Conservation (phyloP, 2,113 vertebrate genomes). For the Plotosus lineatus region DNA sequence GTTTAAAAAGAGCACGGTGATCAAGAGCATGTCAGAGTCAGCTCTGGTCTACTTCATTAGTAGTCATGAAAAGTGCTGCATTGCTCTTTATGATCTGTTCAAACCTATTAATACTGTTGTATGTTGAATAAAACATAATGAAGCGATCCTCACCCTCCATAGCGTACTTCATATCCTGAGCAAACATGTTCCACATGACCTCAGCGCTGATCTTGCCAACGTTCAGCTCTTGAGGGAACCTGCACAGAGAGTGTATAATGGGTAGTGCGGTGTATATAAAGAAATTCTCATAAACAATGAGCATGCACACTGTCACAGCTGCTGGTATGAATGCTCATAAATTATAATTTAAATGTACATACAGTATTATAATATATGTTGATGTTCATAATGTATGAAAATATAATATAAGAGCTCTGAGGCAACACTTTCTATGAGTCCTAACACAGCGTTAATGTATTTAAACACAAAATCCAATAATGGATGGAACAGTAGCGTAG, state of each 20-base stretch:
- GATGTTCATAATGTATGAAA: neutral
- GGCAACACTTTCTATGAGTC: neutral
- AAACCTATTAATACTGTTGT: neutral
- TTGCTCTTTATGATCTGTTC: neutral
- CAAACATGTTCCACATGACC: conserved; percentile 99
- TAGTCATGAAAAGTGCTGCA: neutral
- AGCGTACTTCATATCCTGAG: conserved; percentile 97
- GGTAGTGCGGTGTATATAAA: neutral
- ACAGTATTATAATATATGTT: neutral
- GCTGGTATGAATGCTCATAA: neutral
- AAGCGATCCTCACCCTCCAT: conserved; percentile 81
- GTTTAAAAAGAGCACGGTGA: neutral
- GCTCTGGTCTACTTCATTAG: neutral
- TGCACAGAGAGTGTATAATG: conserved; percentile 50
- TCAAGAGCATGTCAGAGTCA: conserved; percentile 17
- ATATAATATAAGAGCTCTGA: neutral
- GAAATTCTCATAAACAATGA: neutral
- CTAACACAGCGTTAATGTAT: neutral
- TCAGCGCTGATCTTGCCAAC: conserved; percentile 97
- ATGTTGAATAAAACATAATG: neutral
- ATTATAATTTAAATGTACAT: neutral
- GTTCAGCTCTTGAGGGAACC: conserved; percentile 92
- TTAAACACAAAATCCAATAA: too few relatives aligned
- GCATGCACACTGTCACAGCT: neutral
- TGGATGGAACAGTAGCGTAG: too few relatives aligned